Evolutionary conservation across 92 coral and sea anemone genomes (phyloP), one percentile per base, ranked within the genome.

Genomic region (Actinostola sp.): DNA sequence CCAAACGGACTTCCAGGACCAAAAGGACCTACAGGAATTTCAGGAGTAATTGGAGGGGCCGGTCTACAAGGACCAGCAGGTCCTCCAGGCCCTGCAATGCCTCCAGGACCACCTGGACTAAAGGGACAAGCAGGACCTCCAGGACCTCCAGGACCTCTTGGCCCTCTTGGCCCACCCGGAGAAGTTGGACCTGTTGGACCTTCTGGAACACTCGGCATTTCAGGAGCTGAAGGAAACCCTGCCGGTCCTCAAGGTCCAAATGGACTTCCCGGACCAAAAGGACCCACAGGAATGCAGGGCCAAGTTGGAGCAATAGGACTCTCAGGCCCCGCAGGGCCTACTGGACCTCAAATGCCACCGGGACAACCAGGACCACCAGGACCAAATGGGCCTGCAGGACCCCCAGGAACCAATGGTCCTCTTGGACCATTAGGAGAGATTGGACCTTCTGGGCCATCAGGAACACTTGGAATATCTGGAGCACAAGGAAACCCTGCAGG

Each of bases 371-470:
- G 86, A 19, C 87, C 86, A 21, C 78, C 87, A 28, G 97, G 97
- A 21, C 84, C 81, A 34, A 77, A 81, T 15, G 98, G 98, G 67
- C 82, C 79, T 3, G 68, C 68, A 48, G 98, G 98, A 30, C 83
- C 84, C 15, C 88, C 80, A 1, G 98, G 98, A 19, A 63, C 83
- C 3, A 78, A 79, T 3, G 98, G 98, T 4, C 62, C 73, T 26
- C 84, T 81, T 0, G 96, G 98, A 0, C 98, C 97, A 13, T 92
- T 89, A 21, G 92, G 93, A 11, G 95, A 87, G 2, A 88, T 66
- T 35, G 88, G 88, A 5, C 93, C 93, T 13, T 80, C 93, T 36
- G 97, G 96, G 2, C 85, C 72, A 48, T 66, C 78, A 0, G 97
- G 96, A 3, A 79, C 70, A 12, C 77, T 82, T 14, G 89, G 94